Evolutionary conservation across 2,888 invertebrate species (phyloP), one percentile per base, ranked within the genome.

Genomic region (Glomeris marginata): DNA sequence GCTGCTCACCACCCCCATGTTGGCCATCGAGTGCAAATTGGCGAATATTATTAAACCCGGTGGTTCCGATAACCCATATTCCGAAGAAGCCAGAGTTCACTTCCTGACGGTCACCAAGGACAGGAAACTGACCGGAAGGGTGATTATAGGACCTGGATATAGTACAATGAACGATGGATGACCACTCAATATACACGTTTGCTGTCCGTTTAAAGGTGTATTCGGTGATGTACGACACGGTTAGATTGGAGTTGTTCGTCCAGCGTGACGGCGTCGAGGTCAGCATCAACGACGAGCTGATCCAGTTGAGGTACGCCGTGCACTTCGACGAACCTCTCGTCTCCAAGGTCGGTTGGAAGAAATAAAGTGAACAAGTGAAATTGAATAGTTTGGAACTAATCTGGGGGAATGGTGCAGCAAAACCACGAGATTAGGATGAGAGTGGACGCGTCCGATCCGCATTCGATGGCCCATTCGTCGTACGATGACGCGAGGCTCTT

Each of bases 141-240:
- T 65, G 50, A 47, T 22, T 16, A 3, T 20, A 36, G 15, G 10
- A 21, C n/a, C 4, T 16, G 16, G 15, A 6, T 22, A 28, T 33
- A 5, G 28, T 37, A 11, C n/a, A n/a, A n/a, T n/a, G n/a, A n/a
- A n/a, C n/a, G n/a, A n/a, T n/a, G n/a, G n/a, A n/a, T n/a, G n/a
- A n/a, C n/a, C n/a, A n/a, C n/a, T n/a, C n/a, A n/a, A n/a, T n/a
- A n/a, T n/a, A n/a, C n/a, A n/a, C n/a, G n/a, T n/a, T n/a, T n/a
- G n/a, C n/a, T n/a, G n/a, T n/a, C n/a, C n/a, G n/a, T n/a, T n/a
- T n/a, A 59, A 57, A 74, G 72, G 66, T 81, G 13, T 86, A 81
- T 65, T 91, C 90, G 0, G 78, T 88, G n/a, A 81, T 84, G 0
- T 75, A 81, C 52, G 77, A 79, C 38, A 71, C 84, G 1, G 76